Evolutionary conservation across 2,113 vertebrate species (phyloP).

Genomic region (Cyphomyrus discorhynchus): DNA sequence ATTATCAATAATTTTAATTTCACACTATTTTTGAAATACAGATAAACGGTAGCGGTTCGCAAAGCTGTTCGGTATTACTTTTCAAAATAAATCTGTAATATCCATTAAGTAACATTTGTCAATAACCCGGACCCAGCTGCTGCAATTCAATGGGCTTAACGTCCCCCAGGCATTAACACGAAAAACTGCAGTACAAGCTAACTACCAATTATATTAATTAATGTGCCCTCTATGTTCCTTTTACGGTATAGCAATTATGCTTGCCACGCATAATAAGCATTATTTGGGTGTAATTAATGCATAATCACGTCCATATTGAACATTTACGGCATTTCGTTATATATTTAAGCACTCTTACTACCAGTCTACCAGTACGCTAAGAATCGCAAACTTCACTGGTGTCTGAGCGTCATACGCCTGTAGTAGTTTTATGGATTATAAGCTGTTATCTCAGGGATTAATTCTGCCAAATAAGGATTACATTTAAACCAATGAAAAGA

Average conservation of each 20-base stretch:
- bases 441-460: background rate
- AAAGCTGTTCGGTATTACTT: background rate
- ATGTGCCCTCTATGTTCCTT: background rate
- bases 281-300: background rate
- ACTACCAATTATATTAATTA: background rate
- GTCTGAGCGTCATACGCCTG: background rate
- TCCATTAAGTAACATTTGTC: background rate
- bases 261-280: background rate
- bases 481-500: background rate
- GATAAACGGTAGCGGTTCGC: background rate
- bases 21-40: background rate
- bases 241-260: background rate
- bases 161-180: background rate
- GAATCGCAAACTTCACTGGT: background rate
- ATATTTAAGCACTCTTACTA: background rate
- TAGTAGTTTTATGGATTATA: background rate
- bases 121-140: background rate
- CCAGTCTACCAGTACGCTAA: background rate
- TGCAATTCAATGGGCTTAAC: background rate
- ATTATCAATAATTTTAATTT: background rate
- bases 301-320: background rate
- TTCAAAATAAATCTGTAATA: background rate
- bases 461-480: background rate
- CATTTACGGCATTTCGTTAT: background rate
- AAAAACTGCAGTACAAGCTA: background rate